phyloP scores from a whole-genome alignment of 2,797 vertebrate species.

The Psittacula derbiana region DNA sequence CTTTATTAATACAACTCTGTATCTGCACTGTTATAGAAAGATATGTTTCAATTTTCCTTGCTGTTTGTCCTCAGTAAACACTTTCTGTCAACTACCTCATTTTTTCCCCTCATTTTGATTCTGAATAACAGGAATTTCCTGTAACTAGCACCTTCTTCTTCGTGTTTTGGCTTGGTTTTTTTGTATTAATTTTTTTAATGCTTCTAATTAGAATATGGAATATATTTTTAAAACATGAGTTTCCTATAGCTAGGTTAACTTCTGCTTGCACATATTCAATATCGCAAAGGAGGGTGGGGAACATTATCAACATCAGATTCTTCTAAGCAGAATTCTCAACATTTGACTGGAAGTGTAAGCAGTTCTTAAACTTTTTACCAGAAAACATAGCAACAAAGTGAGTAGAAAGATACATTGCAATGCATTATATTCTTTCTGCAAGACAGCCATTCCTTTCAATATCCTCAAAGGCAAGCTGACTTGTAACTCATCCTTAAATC shows the following conservation, averaged over 20 bases:
- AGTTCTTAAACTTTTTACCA: neutral
- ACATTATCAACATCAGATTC: slow-evolving; percentile 13
- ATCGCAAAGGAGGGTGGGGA: neutral
- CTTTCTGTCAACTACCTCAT: neutral
- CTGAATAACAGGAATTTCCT: slow-evolving; percentile 7
- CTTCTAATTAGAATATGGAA: neutral
- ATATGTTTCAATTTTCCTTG: neutral
- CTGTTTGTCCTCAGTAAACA: neutral
- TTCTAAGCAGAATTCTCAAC: slow-evolving; percentile 24
- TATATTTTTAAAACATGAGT: neutral
- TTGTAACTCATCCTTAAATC: slow-evolving; percentile 14
- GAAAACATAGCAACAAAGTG: neutral
- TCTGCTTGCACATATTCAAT: slow-evolving; percentile 26
- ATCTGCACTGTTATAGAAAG: neutral
- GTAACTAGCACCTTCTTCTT: neutral
- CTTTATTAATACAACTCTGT: neutral
- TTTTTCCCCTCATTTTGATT: neutral
- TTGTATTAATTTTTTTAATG: no score
- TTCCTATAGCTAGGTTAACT: neutral
- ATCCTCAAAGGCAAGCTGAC: slow-evolving; percentile 27
- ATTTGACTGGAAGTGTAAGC: neutral
- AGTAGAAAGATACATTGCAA: neutral
- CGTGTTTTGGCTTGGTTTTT: neutral
- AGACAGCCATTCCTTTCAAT: neutral
- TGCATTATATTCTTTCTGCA: slow-evolving; percentile 9